Conservation (phyloP, 2,888 invertebrate species). For the Anticlea derivata region DNA sequence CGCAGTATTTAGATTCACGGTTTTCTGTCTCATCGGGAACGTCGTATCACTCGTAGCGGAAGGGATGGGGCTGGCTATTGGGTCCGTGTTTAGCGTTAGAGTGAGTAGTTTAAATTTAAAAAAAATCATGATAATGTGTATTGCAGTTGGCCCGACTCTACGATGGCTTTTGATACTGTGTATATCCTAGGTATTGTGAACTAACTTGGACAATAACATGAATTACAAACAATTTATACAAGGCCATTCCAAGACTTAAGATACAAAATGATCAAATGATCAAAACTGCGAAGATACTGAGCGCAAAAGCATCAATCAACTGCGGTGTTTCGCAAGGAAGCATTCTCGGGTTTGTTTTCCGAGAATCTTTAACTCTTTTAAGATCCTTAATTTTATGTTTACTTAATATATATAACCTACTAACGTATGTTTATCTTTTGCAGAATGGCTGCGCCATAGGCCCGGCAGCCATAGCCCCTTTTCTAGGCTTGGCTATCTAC, state of each 20-base stretch:
- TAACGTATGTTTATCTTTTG: conserved; percentile 37
- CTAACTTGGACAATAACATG: too few species aligned
- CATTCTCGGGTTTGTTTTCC: too few species aligned
- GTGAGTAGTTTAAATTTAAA: conserved; percentile 72
- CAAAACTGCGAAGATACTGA: too few species aligned
- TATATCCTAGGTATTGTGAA: too few species aligned
- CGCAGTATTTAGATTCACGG: conserved; percentile 85
- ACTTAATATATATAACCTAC: too few species aligned
- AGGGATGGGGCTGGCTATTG: conserved; percentile 90
- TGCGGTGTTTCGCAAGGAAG: conserved; percentile 4
- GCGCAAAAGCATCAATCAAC: background rate
- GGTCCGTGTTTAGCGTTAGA: conserved; percentile 86
- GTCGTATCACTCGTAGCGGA: conserved; percentile 90
- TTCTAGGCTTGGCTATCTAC: conserved; percentile 87
- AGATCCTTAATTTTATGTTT: too few species aligned
- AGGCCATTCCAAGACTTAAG: too few species aligned
- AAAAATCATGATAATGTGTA: too few species aligned
- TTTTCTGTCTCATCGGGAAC: conserved; percentile 87
- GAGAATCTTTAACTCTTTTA: too few species aligned
- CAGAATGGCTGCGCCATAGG: conserved; percentile 89
- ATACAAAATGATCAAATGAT: too few species aligned
- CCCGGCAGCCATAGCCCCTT: conserved; percentile 86
- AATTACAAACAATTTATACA: too few species aligned
- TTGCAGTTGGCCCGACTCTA: background rate
- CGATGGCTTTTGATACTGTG: conserved; percentile 3